A percentile compares a stretch with the other conserved stretches of the same genome.
Evolutionary conservation across 2,888 invertebrate genomes (phyloP).

Genomic region (Drosophila testacea): DNA sequence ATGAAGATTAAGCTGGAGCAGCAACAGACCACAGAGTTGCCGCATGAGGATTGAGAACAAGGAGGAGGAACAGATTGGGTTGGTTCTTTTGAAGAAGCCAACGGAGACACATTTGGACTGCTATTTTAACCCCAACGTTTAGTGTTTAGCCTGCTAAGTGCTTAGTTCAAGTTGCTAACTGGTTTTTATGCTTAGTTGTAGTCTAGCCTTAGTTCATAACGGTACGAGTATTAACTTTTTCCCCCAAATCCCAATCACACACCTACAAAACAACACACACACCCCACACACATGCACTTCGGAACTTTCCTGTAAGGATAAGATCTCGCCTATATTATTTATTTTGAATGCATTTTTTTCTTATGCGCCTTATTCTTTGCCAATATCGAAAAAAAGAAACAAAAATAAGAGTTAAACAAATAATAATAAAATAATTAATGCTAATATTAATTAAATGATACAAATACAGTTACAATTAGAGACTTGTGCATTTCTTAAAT

Average conservation of each 20-base stretch:
- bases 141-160: slow-evolving; percentile 62
- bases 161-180: slow-evolving; percentile 67
- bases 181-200: slow-evolving; percentile 60
- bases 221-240: slow-evolving; percentile 65
- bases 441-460: slow-evolving; percentile 38
- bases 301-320: slow-evolving; percentile 79
- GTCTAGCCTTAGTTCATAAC: slow-evolving; percentile 55
- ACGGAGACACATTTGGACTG: slow-evolving; percentile 76
- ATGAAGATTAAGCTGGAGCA: slow-evolving; percentile 84
- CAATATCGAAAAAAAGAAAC: slow-evolving; percentile 41
- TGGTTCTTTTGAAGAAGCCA: slow-evolving; percentile 61
- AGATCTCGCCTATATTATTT: slow-evolving; percentile 77
- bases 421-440: slow-evolving; percentile 25
- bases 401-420: slow-evolving; percentile 37
- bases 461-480: slow-evolving; percentile 63
- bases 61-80: slow-evolving; percentile 22
- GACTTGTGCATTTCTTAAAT: slow-evolving; percentile 82
- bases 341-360: slow-evolving; percentile 45
- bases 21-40: slow-evolving; percentile 81
- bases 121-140: slow-evolving; percentile 83
- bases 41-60: slow-evolving; percentile 83
- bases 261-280: slow-evolving; percentile 1
- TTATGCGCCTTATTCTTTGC: slow-evolving; percentile 70
- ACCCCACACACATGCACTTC: slow-evolving; percentile 57
- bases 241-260: slow-evolving; percentile 5